A percentile compares a stretch with the other conserved stretches of the same genome.
These are phyloP conservation scores for Aphodius granarius DNA, from an alignment of 2,888 invertebrate genomes.

Conservation along the genomic window DNA sequence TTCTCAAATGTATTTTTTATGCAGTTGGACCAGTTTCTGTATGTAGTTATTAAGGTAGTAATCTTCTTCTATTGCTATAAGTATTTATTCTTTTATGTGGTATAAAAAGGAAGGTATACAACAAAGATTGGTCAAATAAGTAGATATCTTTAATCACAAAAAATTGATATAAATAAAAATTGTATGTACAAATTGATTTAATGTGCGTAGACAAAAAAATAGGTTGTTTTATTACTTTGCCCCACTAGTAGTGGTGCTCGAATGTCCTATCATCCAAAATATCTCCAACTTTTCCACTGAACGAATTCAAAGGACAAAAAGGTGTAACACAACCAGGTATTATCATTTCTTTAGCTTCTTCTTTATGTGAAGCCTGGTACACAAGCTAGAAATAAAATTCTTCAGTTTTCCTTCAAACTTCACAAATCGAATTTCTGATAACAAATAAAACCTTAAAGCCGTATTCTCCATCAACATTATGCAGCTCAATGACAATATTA, in stretches of 20 bases:
- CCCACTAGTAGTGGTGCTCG: neutral
- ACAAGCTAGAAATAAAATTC: neutral
- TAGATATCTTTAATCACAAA: neutral
- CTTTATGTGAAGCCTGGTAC: neutral
- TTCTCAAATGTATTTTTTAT: no score
- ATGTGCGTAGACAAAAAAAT: neutral
- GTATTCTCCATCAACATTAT: constrained; percentile 20
- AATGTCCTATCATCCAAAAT: neutral
- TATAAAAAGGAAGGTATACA: neutral
- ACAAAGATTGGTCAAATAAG: neutral
- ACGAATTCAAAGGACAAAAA: neutral
- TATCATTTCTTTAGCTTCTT: neutral
- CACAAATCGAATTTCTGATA: neutral
- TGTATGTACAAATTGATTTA: neutral
- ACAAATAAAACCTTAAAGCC: constrained; percentile 17
- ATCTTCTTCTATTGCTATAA: no score
- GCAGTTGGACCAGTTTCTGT: no score
- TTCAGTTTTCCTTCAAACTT: neutral
- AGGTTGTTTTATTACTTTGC: neutral
- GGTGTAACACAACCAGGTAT: neutral
- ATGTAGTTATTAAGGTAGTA: no score
- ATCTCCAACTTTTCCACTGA: neutral
- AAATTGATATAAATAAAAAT: neutral
- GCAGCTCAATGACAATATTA: constrained; percentile 20
- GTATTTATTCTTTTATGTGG: neutral